Base-by-base conservation (phyloP, 2,888 invertebrate species). In the Oconnorella tubifera region DNA sequence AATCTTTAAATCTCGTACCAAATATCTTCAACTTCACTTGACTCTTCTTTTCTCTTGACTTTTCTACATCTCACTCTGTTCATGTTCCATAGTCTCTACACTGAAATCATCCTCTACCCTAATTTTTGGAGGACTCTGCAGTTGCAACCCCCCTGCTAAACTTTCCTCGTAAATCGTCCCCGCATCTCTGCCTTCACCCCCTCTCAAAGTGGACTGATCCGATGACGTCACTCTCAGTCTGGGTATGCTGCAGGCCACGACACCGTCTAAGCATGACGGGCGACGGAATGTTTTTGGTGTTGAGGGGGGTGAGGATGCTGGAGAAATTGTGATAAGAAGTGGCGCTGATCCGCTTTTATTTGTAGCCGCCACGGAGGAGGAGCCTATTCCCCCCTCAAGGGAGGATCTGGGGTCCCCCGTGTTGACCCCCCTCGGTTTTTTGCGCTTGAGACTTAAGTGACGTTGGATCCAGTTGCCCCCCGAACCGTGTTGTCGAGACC, bases 231-330 rank as follows among this genome's bases (percentile, higher is more conserved):
- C 40, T 40, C 40, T 25, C n/a, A 49, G 33, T 28, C 50, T 31
- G 2, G 60, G 63, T 23, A 64, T 65, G 33, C 58, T 67, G 27
- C 68, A 50, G 3, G 68, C 63, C 25, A 72, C 63, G 10, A 70
- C 71, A 53, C 59, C 55, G 49, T 72, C 72, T 33, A 72, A 49
- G 55, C 71, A 72, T 14, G 71, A 72, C 1, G 76, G 75, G 27
- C 78, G 68, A 28, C 74, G 70, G 33, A 68, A 59, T 28, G 53
- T 58, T 28, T 31, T 31, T 14, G 57, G n/a, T 4, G 48, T 28
- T 19, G 50, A 29, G 32, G 32, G 23, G 27, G 31, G 2, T 33
- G 58, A 3, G 55, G 62, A 14, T 48, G 29, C 49, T 57, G 61
- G 50, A 49, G 59, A 61, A 53, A 62, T 60, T 25, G 59, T 65